These are phyloP conservation scores for Palythoa grandiflora DNA, from an alignment of 92 coral and sea anemone species.

Conservation along the genomic window DNA sequence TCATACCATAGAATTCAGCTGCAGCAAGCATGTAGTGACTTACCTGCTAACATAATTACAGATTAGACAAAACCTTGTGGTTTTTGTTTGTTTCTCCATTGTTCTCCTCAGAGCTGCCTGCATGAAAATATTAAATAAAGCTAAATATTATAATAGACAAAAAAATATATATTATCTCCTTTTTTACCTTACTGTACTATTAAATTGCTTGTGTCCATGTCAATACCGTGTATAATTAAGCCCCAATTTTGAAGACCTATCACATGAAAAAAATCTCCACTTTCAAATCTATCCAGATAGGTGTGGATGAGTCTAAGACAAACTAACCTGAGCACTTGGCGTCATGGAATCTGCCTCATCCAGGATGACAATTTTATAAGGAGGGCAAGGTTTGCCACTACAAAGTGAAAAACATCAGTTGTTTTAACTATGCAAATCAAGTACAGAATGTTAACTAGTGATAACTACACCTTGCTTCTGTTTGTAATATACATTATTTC, in stretches of 20 bases:
- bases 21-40: neutral
- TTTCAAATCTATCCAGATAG: too few relatives aligned
- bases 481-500: too few relatives aligned
- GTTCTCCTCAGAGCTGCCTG: conserved; percentile 99
- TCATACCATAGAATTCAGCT: too few relatives aligned
- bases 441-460: neutral
- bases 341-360: conserved; percentile 99
- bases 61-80: conserved; percentile 97
- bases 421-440: neutral
- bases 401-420: neutral
- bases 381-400: conserved; percentile 98
- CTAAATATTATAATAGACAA: neutral
- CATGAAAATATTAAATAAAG: neutral
- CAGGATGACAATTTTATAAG: conserved; percentile 91
- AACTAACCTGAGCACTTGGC: conserved; percentile 95
- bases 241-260: too few relatives aligned
- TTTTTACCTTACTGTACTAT: too few relatives aligned
- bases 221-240: too few relatives aligned
- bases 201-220: too few relatives aligned
- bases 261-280: neutral
- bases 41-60: conserved; percentile 99
- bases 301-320: neutral
- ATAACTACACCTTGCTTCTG: neutral
- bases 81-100: conserved; percentile 95
- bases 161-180: too few relatives aligned